These are phyloP conservation scores for Pocillopora meandrina DNA, from an alignment of 92 coral and sea anemone species.

Conservation along the genomic window DNA sequence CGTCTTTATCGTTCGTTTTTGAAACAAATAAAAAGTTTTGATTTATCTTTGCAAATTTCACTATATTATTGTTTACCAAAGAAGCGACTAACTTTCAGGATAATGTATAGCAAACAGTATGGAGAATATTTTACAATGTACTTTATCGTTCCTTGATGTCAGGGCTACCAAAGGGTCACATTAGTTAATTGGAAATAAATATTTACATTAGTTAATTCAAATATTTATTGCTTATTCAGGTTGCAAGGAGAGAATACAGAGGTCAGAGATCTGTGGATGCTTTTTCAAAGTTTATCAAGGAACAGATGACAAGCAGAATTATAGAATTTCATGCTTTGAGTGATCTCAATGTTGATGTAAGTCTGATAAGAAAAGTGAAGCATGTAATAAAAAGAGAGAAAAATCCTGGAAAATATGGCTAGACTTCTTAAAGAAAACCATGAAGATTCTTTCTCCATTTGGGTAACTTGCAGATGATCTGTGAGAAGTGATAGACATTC, in stretches of 20 bases:
- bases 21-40: no score
- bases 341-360: slow-evolving; percentile 86
- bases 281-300: slow-evolving; percentile 83
- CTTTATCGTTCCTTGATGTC: no score
- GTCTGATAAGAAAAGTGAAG: not conserved
- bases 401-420: not conserved
- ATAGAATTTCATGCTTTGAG: slow-evolving; percentile 86
- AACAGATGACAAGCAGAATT: slow-evolving; percentile 76
- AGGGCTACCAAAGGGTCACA: no score
- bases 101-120: no score
- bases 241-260: slow-evolving; percentile 86
- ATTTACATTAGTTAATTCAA: no score
- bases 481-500: not conserved
- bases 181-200: no score
- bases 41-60: no score
- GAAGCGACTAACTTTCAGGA: no score
- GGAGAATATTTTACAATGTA: no score
- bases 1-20: no score
- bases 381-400: not conserved
- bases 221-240: slow-evolving; percentile 37
- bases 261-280: slow-evolving; percentile 99
- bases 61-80: no score
- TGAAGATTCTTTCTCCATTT: not conserved
- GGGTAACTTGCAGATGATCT: not conserved
- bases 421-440: not conserved